Percentiles rank a stretch among this genome's conserved stretches.
Evolutionary conservation across 1,140 invertebrate genomes (phyloP).

Genomic region (Ruditapes philippinarum): DNA sequence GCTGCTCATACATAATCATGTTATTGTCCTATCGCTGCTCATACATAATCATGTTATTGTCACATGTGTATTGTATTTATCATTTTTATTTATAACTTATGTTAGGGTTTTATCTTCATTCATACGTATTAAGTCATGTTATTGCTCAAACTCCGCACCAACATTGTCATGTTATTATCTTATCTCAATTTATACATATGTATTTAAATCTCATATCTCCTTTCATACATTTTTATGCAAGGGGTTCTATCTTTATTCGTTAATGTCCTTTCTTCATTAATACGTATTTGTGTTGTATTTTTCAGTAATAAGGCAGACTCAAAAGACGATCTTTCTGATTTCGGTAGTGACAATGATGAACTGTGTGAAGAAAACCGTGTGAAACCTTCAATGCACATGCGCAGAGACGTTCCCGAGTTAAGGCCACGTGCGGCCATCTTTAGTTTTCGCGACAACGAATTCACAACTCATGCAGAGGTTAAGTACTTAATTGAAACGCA

Average conservation of each 20-base stretch:
- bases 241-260: not conserved
- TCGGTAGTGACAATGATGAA: not conserved
- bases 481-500: constrained; percentile 59
- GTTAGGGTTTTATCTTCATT: too few relatives aligned
- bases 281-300: not conserved
- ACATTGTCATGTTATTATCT: too few relatives aligned
- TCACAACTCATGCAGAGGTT: constrained; percentile 47
- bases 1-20: too few relatives aligned
- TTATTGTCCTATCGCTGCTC: too few relatives aligned
- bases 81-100: too few relatives aligned
- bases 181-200: not conserved
- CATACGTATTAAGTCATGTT: too few relatives aligned
- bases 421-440: constrained; percentile 55
- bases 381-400: constrained; percentile 55
- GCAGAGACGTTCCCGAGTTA: constrained; percentile 13
- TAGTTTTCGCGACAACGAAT: constrained; percentile 66
- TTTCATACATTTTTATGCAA: not conserved
- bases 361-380: not conserved
- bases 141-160: too few relatives aligned
- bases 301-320: not conserved
- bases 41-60: too few relatives aligned
- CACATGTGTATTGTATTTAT: too few relatives aligned
- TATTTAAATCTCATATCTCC: not conserved
- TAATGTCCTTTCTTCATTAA: not conserved
- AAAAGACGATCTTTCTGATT: not conserved